These are phyloP conservation scores for Phyllostomus hastatus DNA, from an alignment of 2,113 vertebrate species.

Conservation along the genomic window DNA sequence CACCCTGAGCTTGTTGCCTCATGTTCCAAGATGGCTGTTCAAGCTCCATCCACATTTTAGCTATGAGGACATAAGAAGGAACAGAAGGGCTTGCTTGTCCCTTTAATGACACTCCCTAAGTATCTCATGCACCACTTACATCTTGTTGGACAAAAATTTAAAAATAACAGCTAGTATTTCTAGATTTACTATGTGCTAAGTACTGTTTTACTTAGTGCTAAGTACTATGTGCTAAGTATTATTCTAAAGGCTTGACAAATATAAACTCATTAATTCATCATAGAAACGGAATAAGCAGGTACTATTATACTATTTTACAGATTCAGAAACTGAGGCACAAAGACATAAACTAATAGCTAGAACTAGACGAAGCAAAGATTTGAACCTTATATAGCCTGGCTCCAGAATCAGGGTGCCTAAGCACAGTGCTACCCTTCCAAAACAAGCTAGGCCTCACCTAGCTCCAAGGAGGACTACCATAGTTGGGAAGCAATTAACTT, in stretches of 20 bases:
- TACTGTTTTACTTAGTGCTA: no score
- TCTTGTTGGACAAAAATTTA: constrained; percentile 7
- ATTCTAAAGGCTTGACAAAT: not conserved
- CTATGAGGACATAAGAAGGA: not conserved
- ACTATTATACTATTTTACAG: not conserved
- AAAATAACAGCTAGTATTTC: not conserved
- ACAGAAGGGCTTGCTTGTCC: not conserved
- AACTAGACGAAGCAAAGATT: not conserved
- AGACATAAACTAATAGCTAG: not conserved
- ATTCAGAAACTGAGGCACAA: constrained; percentile 15
- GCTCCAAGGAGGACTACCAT: not conserved
- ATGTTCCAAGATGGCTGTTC: not conserved
- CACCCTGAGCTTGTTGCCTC: not conserved
- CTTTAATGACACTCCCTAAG: not conserved
- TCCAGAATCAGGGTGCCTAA: not conserved
- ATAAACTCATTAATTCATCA: constrained; percentile 7
- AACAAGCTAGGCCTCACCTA: not conserved
- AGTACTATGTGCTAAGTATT: not conserved
- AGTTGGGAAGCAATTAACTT: not conserved
- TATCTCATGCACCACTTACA: not conserved
- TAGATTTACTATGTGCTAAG: not conserved
- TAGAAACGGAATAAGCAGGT: not conserved
- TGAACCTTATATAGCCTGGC: not conserved
- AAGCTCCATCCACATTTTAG: not conserved
- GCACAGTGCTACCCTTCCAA: not conserved